These are phyloP conservation scores for Cyclopterus lumpus DNA, from an alignment of 2,797 vertebrate genomes.

Conservation along the genomic window DNA sequence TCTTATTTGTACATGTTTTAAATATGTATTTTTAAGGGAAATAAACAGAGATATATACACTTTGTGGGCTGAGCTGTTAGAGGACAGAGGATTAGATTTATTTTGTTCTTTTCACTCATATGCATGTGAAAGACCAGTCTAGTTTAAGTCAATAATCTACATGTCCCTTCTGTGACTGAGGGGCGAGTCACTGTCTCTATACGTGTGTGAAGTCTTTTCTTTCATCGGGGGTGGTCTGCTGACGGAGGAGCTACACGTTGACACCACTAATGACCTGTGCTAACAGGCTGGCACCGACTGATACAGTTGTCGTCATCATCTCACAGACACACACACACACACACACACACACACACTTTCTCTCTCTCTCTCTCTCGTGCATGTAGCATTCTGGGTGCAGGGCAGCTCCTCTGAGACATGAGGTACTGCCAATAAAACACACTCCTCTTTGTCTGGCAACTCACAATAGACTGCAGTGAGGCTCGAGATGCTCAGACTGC, in stretches of 20 bases:
- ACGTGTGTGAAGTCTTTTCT: neutral
- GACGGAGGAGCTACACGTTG: conserved; percentile 34
- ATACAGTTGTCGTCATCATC: conserved; percentile 48
- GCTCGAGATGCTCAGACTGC: conserved; percentile 49
- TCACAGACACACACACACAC: neutral
- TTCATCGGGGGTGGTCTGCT: conserved; percentile 60
- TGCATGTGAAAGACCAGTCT: conserved; percentile 40
- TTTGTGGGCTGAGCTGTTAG: conserved; percentile 5
- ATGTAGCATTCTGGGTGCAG: conserved; percentile 21
- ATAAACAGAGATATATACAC: neutral
- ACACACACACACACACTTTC: conserved; percentile 16
- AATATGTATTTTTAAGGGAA: neutral
- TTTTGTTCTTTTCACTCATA: neutral
- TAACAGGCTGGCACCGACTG: conserved; percentile 64
- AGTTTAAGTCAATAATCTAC: conserved; percentile 24
- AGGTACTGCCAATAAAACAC: conserved; percentile 54
- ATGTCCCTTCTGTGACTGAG: conserved; percentile 37
- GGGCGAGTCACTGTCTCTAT: conserved; percentile 56
- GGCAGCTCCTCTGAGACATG: conserved; percentile 56
- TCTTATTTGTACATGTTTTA: neutral
- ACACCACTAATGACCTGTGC: conserved; percentile 56
- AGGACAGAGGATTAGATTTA: conserved; percentile 9
- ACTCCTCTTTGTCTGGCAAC: conserved; percentile 63
- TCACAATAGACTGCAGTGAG: conserved; percentile 70
- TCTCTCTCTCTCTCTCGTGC: conserved; percentile 33